These are phyloP conservation scores for Genyomyrus donnyi DNA, from an alignment of 2,113 vertebrate genomes.

Conservation along the genomic window DNA sequence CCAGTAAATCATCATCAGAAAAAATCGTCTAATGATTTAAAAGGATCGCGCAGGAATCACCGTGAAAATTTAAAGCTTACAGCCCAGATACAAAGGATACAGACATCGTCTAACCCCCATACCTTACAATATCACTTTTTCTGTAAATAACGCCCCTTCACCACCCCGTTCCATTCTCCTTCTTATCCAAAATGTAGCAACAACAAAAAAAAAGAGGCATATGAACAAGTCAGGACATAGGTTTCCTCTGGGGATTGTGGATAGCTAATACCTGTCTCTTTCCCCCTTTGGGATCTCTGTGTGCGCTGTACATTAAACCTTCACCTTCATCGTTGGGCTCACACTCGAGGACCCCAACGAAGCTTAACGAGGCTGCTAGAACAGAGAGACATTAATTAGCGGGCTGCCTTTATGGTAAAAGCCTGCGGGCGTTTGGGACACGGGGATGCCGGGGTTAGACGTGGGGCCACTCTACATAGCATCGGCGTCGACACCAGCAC, in stretches of 20 bases:
- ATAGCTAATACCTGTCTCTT: neutral
- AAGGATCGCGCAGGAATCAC: neutral
- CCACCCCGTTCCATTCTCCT: neutral
- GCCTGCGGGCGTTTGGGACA: neutral
- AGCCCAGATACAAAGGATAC: neutral
- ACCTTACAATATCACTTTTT: neutral
- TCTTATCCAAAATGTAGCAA: neutral
- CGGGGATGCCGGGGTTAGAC: neutral
- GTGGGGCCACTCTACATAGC: neutral
- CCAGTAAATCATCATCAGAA: neutral
- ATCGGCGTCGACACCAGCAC: neutral
- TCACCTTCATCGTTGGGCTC: neutral
- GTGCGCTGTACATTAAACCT: neutral
- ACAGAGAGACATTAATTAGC: neutral
- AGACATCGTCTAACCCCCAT: neutral
- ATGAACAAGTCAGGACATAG: neutral
- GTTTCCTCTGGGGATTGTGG: neutral
- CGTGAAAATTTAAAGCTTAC: neutral
- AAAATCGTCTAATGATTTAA: neutral
- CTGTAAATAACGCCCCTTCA: neutral
- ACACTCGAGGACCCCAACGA: neutral
- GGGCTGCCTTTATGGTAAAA: neutral
- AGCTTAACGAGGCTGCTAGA: neutral
- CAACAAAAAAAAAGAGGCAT: neutral
- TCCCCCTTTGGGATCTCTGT: neutral